Conservation (phyloP, 2,888 invertebrate genomes). For the Polymixis lichenea region DNA sequence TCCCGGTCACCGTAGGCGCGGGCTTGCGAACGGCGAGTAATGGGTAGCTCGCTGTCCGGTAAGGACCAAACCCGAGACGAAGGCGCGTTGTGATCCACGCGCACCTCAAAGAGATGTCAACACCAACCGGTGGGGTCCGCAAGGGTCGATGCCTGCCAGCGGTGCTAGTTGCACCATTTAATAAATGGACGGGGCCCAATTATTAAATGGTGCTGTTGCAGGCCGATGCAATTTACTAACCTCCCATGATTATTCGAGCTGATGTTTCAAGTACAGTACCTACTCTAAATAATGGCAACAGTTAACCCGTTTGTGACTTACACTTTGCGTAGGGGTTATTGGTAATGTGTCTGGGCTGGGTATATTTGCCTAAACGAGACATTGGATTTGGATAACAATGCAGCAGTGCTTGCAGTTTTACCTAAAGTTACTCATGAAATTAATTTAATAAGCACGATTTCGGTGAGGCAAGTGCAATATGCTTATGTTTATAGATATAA, state of each 20-base stretch:
- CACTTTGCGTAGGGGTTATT: neutral
- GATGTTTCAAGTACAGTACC: neutral
- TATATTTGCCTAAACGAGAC: slow-evolving; percentile 1
- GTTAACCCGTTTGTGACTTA: neutral
- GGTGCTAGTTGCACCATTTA: no score
- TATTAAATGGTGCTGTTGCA: neutral
- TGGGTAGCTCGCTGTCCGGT: no score
- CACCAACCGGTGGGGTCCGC: no score
- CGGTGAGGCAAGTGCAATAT: neutral
- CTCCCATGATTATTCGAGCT: neutral
- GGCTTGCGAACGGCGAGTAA: no score
- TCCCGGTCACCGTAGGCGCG: no score
- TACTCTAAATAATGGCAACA: neutral
- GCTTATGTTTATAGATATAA: slow-evolving; percentile 7
- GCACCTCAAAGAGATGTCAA: no score
- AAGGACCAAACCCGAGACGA: no score
- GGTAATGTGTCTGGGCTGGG: neutral
- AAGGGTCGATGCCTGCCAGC: no score
- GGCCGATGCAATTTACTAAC: neutral
- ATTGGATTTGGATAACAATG: neutral
- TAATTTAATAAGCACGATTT: neutral
- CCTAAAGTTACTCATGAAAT: neutral
- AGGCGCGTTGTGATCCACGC: no score
- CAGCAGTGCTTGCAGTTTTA: neutral
- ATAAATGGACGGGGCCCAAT: no score